phyloP scores from a whole-genome alignment of 2,888 invertebrate genomes.

The Blera fallax region DNA sequence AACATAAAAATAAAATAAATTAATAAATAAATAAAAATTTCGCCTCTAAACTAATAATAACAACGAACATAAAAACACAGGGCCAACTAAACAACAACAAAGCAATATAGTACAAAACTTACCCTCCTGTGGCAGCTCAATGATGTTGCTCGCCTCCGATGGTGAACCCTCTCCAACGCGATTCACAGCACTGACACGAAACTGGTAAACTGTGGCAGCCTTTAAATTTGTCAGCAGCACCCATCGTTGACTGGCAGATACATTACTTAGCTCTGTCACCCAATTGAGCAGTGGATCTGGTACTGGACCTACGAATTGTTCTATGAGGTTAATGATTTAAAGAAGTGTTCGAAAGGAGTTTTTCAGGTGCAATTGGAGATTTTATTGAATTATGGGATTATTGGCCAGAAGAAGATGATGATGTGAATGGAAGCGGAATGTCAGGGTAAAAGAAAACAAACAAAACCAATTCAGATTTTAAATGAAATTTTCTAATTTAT shows the following conservation, averaged over 20 bases:
- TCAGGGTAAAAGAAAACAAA: slow-evolving; percentile 71
- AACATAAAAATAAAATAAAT: neutral
- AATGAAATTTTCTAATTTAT: slow-evolving; percentile 44
- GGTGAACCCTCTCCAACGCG: slow-evolving; percentile 97
- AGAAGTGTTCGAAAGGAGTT: slow-evolving; percentile 51
- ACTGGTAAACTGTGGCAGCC: slow-evolving; percentile 97
- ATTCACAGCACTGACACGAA: slow-evolving; percentile 98
- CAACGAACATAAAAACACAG: slow-evolving; percentile 57
- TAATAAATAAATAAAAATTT: slow-evolving; percentile 15
- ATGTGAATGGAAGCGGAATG: slow-evolving; percentile 31
- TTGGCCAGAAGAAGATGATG: slow-evolving; percentile 3
- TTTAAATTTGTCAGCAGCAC: slow-evolving; percentile 92
- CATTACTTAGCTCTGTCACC: slow-evolving; percentile 93
- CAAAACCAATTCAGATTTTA: slow-evolving; percentile 58
- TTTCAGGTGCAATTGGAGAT: slow-evolving; percentile 17
- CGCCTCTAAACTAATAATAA: slow-evolving; percentile 59
- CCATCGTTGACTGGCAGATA: slow-evolving; percentile 90
- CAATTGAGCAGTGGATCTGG: slow-evolving; percentile 93
- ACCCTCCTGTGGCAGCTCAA: slow-evolving; percentile 98
- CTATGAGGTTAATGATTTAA: slow-evolving; percentile 78
- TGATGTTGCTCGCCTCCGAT: slow-evolving; percentile 93
- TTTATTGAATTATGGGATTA: neutral
- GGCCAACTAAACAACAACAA: slow-evolving; percentile 57
- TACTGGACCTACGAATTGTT: slow-evolving; percentile 88
- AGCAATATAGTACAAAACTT: slow-evolving; percentile 78